Percentiles rank a stretch among this genome's conserved stretches.
These are phyloP conservation scores for Leptoclinus maculatus DNA, from an alignment of 2,797 vertebrate species.

Conservation along the genomic window DNA sequence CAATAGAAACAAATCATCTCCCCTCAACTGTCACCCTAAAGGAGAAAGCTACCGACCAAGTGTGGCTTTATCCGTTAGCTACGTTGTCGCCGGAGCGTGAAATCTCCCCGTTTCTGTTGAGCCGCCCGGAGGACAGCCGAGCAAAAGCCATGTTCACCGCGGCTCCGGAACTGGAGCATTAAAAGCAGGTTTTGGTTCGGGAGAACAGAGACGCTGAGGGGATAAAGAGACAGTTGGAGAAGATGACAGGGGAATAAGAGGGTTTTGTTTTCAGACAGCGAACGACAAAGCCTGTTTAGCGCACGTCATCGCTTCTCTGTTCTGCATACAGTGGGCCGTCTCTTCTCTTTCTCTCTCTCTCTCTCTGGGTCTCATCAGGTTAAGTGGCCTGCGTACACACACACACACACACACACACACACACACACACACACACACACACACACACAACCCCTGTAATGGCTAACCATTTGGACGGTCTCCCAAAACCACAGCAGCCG, in stretches of 20 bases:
- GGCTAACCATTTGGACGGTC: constrained; percentile 52
- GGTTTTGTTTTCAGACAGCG: constrained; percentile 57
- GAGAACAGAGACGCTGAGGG: constrained; percentile 40
- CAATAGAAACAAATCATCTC: constrained; percentile 46
- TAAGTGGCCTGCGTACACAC: constrained; percentile 41
- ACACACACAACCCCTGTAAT: constrained; percentile 30
- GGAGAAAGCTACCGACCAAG: constrained; percentile 52
- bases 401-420: not conserved
- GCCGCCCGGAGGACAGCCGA: constrained; percentile 62
- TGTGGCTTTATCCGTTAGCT: constrained; percentile 69
- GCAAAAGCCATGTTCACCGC: constrained; percentile 47
- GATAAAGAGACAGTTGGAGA: constrained; percentile 55
- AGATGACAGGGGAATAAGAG: constrained; percentile 44
- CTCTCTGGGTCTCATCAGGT: constrained; percentile 55
- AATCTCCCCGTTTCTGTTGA: constrained; percentile 74
- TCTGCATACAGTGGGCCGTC: constrained; percentile 18
- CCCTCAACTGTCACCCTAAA: constrained; percentile 47
- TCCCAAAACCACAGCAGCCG: constrained; percentile 42
- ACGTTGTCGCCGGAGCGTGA: constrained; percentile 65
- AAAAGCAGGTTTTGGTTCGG: constrained; percentile 74
- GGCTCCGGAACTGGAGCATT: constrained; percentile 81
- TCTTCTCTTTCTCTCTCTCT: constrained; percentile 22
- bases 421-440: not conserved
- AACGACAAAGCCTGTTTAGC: constrained; percentile 50
- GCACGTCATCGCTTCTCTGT: constrained; percentile 45